Conservation (phyloP, 2,888 invertebrate genomes). For the Rhagium mordax region DNA sequence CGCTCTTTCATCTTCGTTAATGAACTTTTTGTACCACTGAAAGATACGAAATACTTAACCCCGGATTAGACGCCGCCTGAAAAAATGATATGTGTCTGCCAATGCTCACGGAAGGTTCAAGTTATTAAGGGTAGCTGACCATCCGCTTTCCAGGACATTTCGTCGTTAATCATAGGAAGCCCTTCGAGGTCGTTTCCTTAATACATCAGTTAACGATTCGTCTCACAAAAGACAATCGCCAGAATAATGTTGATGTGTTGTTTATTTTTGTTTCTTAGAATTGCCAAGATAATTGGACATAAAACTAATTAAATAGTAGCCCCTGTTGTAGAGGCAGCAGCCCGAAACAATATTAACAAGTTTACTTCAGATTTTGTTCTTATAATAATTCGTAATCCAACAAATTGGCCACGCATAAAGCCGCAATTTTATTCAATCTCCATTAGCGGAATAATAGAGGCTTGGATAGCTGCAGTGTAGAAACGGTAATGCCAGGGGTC, state of each 20-base stretch:
- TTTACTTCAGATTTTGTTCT: too few relatives aligned
- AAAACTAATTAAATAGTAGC: too few relatives aligned
- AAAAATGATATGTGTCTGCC: not conserved
- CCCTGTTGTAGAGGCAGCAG: too few relatives aligned
- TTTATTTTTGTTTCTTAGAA: not conserved
- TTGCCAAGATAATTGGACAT: too few relatives aligned
- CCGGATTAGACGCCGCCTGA: not conserved
- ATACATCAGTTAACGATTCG: slow-evolving; percentile 4
- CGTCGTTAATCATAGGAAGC: slow-evolving; percentile 10
- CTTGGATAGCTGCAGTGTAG: too few relatives aligned
- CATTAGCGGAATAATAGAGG: too few relatives aligned
- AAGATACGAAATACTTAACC: not conserved
- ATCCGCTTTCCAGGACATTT: not conserved
- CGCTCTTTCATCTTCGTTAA: not conserved
- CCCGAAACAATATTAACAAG: too few relatives aligned
- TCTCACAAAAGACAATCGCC: not conserved
- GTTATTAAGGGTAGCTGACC: slow-evolving; percentile 1
- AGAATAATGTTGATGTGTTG: not conserved
- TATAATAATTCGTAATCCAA: too few relatives aligned
- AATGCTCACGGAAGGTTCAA: not conserved
- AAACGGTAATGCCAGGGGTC: too few relatives aligned
- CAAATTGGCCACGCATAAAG: too few relatives aligned
- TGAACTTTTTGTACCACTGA: not conserved
- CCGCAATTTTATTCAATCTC: too few relatives aligned
- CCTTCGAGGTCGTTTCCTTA: not conserved